Evolutionary conservation across 1,140 invertebrate species (phyloP).

Genomic region (Melipona quadrifasciata): DNA sequence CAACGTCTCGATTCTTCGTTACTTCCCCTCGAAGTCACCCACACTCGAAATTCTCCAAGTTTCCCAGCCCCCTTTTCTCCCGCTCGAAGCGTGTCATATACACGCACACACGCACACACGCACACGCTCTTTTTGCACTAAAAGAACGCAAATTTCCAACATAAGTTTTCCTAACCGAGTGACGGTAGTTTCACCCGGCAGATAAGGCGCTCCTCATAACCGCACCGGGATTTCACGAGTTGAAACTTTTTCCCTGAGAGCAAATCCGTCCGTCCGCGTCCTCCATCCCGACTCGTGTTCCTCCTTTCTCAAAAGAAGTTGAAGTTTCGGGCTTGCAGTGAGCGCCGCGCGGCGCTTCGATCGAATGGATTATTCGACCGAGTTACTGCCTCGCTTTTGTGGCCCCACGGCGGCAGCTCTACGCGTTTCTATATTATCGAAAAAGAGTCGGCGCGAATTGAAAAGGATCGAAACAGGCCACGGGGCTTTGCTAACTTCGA

Average conservation of each 20-base stretch:
- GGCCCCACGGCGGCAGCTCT: not conserved
- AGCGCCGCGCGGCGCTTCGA: constrained; percentile 33
- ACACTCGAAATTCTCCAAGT: constrained; percentile 45
- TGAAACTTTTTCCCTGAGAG: constrained; percentile 64
- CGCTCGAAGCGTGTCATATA: constrained; percentile 7
- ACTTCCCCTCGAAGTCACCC: constrained; percentile 28
- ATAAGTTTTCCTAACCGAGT: constrained; percentile 69
- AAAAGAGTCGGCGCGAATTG: constrained; percentile 16
- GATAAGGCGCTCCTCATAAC: constrained; percentile 68
- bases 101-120: not conserved
- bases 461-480: constrained; percentile 23
- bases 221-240: constrained; percentile 64
- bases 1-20: not conserved
- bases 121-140: constrained; percentile 51
- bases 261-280: constrained; percentile 55
- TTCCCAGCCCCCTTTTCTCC: constrained; percentile 10
- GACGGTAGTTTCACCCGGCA: constrained; percentile 64
- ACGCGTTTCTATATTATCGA: constrained; percentile 38
- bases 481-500: not conserved
- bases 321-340: constrained; percentile 54
- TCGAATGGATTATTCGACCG: constrained; percentile 61
- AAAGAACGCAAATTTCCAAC: constrained; percentile 56
- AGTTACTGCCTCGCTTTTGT: constrained; percentile 41
- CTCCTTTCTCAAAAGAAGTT: constrained; percentile 25
- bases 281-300: constrained; percentile 15